These are phyloP conservation scores for Colletes gigas DNA, from an alignment of 1,140 invertebrate genomes.

Conservation along the genomic window DNA sequence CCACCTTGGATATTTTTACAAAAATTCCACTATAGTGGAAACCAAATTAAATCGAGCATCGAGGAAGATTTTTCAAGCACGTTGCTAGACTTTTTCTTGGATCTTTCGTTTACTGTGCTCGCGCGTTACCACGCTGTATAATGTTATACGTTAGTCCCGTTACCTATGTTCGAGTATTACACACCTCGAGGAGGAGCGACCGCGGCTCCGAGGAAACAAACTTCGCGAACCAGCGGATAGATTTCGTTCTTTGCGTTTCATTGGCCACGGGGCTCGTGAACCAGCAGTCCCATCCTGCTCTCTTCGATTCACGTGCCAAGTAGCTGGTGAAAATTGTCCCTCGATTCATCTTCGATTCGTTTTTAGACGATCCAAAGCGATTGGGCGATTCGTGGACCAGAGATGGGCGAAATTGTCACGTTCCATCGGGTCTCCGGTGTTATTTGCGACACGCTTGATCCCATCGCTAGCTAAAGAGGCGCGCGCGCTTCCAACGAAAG, in stretches of 20 bases:
- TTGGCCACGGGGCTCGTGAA: not conserved
- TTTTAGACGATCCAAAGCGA: too few species aligned
- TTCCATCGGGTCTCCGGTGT: not conserved
- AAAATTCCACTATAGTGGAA: too few species aligned
- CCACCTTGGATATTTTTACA: too few species aligned
- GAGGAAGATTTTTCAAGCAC: too few species aligned
- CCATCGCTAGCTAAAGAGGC: not conserved
- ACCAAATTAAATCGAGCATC: too few species aligned
- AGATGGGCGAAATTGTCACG: too few species aligned
- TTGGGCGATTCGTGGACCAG: too few species aligned
- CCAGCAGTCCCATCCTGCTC: too few species aligned
- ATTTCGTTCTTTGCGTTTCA: conserved; percentile 3
- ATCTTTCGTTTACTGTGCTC: conserved; percentile 6
- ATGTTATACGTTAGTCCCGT: conserved; percentile 46
- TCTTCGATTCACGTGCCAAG: too few species aligned
- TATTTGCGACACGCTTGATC: not conserved
- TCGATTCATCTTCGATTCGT: too few species aligned
- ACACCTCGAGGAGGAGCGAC: conserved; percentile 38
- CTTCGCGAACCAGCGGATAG: not conserved
- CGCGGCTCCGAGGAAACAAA: conserved; percentile 32
- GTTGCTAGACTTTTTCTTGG: not conserved
- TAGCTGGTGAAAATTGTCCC: too few species aligned
- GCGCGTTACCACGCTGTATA: conserved; percentile 34
- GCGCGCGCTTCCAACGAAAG: not conserved
- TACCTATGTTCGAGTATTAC: conserved; percentile 45